Base-by-base conservation (phyloP, 2,797 vertebrate genomes). In the Prionace glauca region DNA sequence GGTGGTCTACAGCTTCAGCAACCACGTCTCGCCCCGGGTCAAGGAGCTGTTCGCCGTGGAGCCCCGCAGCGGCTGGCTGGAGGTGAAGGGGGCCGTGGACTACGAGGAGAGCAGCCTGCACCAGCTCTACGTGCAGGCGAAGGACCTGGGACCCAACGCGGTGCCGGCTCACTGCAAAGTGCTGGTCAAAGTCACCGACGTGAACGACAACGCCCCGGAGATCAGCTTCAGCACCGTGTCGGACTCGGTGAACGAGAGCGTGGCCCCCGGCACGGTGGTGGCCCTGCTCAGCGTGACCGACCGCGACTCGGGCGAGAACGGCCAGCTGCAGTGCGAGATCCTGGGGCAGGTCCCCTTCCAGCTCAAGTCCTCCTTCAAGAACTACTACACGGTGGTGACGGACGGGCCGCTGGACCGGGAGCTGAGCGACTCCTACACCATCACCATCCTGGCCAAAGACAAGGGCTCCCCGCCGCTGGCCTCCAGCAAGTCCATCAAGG, bases 101-200 rank as follows among this genome's bases (percentile, higher is more conserved):
- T 99, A 98, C 90, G 99, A 99, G 96, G 99, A 99, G 97, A 99
- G 98, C 97, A 96, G 97, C 65, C 97, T 98, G 71, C 98, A 99
- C 95, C 99, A 99, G 97, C 98, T 99, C 95, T 99, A 99, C 95
- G 98, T 99, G n/a, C 99, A 99, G 97, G 99, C 99, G 96, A 99
- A 99, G 96, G 99, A 99, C 95, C 97, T 99, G 97, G 99, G 99
- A 86, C 99, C 99, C 11, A 99, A 99, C 96, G 98, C 99, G 0
- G 98, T 99, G 96, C 98, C 99, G 0, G 99, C 99, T 12, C 99
- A 99, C 97, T 99, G 99, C 96, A 99, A 99, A 96, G 99, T 99
- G 96, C 97, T 99, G 12, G 98, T 99, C 32, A 98, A 98, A 96
- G 98, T 99, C 91, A 97, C 97, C 90, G 99, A 99, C 96, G 96